These are phyloP conservation scores for Chlamydotis undulata DNA, from an alignment of 2,113 vertebrate species.

Conservation along the genomic window DNA sequence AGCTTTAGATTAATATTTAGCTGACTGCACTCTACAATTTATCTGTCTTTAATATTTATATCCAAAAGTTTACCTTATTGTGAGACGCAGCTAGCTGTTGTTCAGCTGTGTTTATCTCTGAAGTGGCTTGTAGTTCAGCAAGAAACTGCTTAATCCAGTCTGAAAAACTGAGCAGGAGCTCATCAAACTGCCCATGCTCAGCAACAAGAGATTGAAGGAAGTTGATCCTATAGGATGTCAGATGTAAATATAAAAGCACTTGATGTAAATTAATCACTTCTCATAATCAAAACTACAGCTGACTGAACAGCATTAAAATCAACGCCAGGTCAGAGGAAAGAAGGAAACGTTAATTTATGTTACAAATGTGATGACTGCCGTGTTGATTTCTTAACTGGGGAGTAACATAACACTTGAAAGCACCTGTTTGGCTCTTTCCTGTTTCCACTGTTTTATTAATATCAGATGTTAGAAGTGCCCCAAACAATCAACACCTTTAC, in stretches of 20 bases:
- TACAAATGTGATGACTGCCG: neutral
- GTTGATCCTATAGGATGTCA: conserved; percentile 73
- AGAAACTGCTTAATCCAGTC: conserved; percentile 89
- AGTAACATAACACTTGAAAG: neutral
- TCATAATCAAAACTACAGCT: neutral
- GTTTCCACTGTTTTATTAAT: neutral
- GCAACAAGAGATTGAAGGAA: conserved; percentile 80
- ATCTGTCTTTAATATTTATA: neutral
- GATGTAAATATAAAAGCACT: neutral
- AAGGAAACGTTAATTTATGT: neutral
- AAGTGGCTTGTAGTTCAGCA: conserved; percentile 81
- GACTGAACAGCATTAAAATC: neutral
- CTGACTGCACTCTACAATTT: neutral
- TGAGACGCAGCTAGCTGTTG: conserved; percentile 75
- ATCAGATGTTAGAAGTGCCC: neutral
- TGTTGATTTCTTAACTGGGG: neutral
- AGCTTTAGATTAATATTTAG: neutral
- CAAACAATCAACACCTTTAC: neutral
- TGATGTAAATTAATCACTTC: neutral
- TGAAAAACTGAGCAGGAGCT: conserved; percentile 82
- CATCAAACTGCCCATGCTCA: conserved; percentile 84
- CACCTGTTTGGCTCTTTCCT: neutral
- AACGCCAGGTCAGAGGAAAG: neutral
- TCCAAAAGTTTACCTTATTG: conserved; percentile 81
- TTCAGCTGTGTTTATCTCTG: conserved; percentile 82